A percentile compares a stretch with the other conserved stretches of the same genome.
Conservation (phyloP, 2,113 vertebrate species). For the Furnarius figulus region DNA sequence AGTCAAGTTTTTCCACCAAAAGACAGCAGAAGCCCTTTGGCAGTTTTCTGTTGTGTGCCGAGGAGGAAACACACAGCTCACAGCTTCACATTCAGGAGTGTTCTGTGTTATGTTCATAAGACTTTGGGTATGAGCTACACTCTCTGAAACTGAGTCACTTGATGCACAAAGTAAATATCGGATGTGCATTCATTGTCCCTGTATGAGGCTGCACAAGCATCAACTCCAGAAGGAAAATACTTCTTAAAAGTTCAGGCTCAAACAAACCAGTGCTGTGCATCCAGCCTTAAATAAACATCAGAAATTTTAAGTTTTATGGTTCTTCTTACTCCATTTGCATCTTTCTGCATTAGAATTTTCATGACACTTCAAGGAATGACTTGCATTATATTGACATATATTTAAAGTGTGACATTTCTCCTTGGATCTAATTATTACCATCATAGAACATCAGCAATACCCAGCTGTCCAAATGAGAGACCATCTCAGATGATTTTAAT, state of each 20-base stretch:
- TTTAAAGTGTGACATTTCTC: background rate
- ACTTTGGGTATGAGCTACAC: background rate
- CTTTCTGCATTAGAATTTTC: background rate
- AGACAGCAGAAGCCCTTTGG: background rate
- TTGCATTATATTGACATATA: background rate
- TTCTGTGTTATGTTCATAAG: background rate
- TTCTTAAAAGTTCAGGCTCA: background rate
- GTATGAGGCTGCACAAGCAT: background rate
- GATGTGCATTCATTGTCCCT: background rate
- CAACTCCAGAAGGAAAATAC: background rate
- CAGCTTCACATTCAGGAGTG: background rate
- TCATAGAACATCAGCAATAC: background rate
- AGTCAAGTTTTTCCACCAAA: background rate
- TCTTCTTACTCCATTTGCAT: background rate
- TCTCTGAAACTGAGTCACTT: slow-evolving; percentile 18
- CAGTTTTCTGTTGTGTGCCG: background rate
- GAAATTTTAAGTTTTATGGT: background rate
- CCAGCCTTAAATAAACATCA: background rate
- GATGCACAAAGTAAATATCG: slow-evolving; percentile 17
- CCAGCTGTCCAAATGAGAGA: background rate
- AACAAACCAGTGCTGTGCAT: background rate
- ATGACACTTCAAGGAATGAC: background rate
- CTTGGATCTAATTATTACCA: background rate
- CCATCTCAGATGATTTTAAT: background rate
- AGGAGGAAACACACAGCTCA: background rate